These are phyloP conservation scores for Bryconaethiops microstoma DNA, from an alignment of 2,797 vertebrate genomes.

Conservation along the genomic window DNA sequence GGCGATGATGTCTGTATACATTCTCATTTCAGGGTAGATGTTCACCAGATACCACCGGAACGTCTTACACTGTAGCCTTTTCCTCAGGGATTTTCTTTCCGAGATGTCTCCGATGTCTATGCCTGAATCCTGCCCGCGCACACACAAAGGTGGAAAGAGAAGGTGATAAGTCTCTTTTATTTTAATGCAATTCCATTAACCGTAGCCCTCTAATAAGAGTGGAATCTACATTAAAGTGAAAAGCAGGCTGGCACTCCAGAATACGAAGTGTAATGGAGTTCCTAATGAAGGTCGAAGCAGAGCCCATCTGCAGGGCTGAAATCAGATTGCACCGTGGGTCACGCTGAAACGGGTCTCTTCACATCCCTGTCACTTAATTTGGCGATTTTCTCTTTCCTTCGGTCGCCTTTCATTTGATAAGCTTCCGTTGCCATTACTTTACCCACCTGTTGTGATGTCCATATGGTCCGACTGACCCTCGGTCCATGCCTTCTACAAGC, in stretches of 20 bases:
- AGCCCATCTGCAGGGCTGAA: neutral
- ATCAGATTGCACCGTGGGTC: neutral
- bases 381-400: neutral
- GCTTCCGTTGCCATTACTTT: neutral
- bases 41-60: constrained; percentile 98
- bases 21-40: constrained; percentile 97
- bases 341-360: neutral
- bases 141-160: constrained; percentile 9
- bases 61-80: constrained; percentile 94
- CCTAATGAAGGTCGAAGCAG: constrained; percentile 19
- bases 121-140: constrained; percentile 85
- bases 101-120: constrained; percentile 96
- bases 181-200: constrained; percentile 27
- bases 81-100: constrained; percentile 92
- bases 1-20: constrained; percentile 92
- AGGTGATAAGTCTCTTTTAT: neutral
- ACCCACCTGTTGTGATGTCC: constrained; percentile 7
- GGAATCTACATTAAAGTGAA: constrained; percentile 3
- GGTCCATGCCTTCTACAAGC: neutral
- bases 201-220: neutral
- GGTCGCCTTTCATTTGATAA: neutral
- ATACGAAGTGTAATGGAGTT: neutral
- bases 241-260: neutral
- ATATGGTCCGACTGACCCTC: neutral
- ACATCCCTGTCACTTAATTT: neutral